Conservation (phyloP, 2,113 vertebrate genomes). For the Eurypyga helias region DNA sequence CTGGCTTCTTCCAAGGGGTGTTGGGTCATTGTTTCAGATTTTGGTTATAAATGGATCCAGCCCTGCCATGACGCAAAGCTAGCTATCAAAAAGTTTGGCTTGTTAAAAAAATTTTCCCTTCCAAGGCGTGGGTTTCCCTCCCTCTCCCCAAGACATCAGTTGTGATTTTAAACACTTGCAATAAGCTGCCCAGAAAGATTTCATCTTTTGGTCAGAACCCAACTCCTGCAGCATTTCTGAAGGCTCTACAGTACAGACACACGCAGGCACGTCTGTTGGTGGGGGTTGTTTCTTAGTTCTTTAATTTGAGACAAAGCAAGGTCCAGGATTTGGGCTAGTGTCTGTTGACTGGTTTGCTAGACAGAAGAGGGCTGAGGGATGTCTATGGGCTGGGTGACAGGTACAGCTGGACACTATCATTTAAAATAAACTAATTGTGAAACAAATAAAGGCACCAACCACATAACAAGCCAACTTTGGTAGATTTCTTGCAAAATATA, state of each 20-base stretch:
- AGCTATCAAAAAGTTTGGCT: not conserved
- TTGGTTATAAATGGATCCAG: not conserved
- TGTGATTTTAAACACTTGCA: not conserved
- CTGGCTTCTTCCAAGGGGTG: not conserved
- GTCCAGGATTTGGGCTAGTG: not conserved
- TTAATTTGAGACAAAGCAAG: not conserved
- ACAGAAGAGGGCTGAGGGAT: not conserved
- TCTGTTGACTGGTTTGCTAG: not conserved
- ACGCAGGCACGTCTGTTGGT: rapidly evolving
- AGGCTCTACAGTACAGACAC: not conserved
- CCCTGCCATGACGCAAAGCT: not conserved
- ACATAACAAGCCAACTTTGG: slow-evolving; percentile 1
- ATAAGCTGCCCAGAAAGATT: not conserved
- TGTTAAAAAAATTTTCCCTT: not conserved
- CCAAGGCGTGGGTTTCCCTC: not conserved
- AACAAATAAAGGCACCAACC: slow-evolving; percentile 15
- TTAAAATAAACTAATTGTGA: not conserved
- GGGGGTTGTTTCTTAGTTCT: not conserved
- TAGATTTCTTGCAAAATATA: slow-evolving; percentile 54
- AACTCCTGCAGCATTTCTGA: not conserved
- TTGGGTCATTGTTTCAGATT: not conserved
- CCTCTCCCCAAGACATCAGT: not conserved
- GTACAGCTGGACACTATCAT: not conserved
- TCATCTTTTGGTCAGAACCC: not conserved
- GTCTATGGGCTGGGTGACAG: not conserved